Conservation (phyloP, 1,140 invertebrate genomes). For the silkworm (Bombyx mori) region ASM3026992v2 NC_085114.1:14412501-14413000, state of each 20-base stretch:
- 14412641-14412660: not conserved
- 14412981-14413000: too few species aligned
- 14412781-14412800: conserved; percentile 53
- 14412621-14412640: too few species aligned
- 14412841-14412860: conserved; percentile 4
- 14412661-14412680: conserved; percentile 1
- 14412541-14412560: too few species aligned
- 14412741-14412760: conserved; percentile 56
- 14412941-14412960: too few species aligned
- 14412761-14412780: conserved; percentile 43
- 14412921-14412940: too few species aligned
- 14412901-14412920: too few species aligned
- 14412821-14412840: conserved; percentile 16
- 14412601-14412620: not conserved
- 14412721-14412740: conserved; percentile 59
- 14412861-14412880: conserved; percentile 30
- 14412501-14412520: too few species aligned
- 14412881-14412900: too few species aligned
- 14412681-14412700: conserved; percentile 8
- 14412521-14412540: too few species aligned
- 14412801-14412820: conserved; percentile 60
- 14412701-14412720: conserved; percentile 59
- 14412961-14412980: too few species aligned
- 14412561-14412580: too few species aligned
- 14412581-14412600: not conserved